phyloP scores from a whole-genome alignment of 2,888 invertebrate species.

The Andricus quercusramuli region DNA sequence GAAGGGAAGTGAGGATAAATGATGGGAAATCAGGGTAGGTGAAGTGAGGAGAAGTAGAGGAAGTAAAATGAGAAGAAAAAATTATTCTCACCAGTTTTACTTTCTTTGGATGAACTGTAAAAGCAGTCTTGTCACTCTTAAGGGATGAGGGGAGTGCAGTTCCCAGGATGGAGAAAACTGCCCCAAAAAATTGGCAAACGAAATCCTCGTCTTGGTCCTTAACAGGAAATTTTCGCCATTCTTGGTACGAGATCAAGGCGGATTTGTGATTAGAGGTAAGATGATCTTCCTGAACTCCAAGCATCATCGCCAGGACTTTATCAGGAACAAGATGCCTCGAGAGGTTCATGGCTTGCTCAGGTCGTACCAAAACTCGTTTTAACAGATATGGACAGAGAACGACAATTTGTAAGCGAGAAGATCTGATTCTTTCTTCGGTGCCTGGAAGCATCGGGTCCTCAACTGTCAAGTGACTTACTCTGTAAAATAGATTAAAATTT shows the following conservation, averaged over 20 bases:
- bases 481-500: slow-evolving; percentile 68
- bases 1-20: no score
- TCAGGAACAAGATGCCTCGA: slow-evolving; percentile 84
- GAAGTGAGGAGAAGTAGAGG: no score
- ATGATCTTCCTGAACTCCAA: slow-evolving; percentile 88
- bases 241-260: slow-evolving; percentile 86
- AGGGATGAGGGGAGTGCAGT: slow-evolving; percentile 60
- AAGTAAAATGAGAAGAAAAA: slow-evolving; percentile 11
- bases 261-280: slow-evolving; percentile 84
- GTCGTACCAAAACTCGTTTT: slow-evolving; percentile 81
- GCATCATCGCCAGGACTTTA: slow-evolving; percentile 88
- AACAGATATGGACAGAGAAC: slow-evolving; percentile 89
- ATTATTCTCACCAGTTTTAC: slow-evolving; percentile 84
- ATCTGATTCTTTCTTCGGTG: slow-evolving; percentile 81
- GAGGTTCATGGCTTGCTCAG: slow-evolving; percentile 80
- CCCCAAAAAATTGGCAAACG: slow-evolving; percentile 90
- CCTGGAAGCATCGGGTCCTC: slow-evolving; percentile 83
- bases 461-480: slow-evolving; percentile 87
- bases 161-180: slow-evolving; percentile 89
- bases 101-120: slow-evolving; percentile 88
- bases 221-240: slow-evolving; percentile 90
- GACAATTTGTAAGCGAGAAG: slow-evolving; percentile 88
- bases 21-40: no score
- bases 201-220: slow-evolving; percentile 91
- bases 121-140: slow-evolving; percentile 83